phyloP scores from a whole-genome alignment of 2,888 invertebrate species.

The Blastobasis adustella region DNA sequence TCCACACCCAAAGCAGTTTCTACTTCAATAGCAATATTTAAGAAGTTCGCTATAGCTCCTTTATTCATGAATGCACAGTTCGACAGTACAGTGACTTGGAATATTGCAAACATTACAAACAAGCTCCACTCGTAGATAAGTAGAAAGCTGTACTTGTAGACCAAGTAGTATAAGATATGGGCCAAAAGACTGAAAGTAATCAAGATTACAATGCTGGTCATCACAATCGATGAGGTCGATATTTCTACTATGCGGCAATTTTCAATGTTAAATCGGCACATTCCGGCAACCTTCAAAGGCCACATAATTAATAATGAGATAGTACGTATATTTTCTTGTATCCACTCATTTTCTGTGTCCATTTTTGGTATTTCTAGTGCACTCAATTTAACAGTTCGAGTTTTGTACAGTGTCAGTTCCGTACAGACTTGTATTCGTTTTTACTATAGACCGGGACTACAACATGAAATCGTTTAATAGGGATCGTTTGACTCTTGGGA shows the following conservation, averaged over 20 bases:
- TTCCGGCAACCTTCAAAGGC: constrained; percentile 29
- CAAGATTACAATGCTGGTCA: constrained; percentile 21
- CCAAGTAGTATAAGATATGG: too few relatives aligned
- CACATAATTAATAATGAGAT: constrained; percentile 20
- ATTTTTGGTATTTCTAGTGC: not conserved
- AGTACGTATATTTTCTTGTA: constrained; percentile 26
- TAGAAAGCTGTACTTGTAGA: constrained; percentile 19
- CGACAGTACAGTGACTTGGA: constrained; percentile 26
- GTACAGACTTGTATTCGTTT: too few relatives aligned
- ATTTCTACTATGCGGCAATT: constrained; percentile 28
- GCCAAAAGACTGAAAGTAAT: constrained; percentile 16
- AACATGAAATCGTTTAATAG: too few relatives aligned
- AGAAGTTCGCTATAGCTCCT: constrained; percentile 24
- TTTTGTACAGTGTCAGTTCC: too few relatives aligned
- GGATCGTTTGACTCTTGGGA: too few relatives aligned
- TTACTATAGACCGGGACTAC: too few relatives aligned
- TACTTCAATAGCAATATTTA: constrained; percentile 34
- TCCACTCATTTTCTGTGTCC: constrained; percentile 17
- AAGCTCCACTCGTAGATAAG: constrained; percentile 31
- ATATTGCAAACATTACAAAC: constrained; percentile 25
- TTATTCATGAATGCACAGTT: constrained; percentile 34
- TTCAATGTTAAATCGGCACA: constrained; percentile 34
- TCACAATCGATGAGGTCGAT: constrained; percentile 16
- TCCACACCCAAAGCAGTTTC: constrained; percentile 38
- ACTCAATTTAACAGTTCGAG: too few relatives aligned